Evolutionary conservation across 2,888 invertebrate genomes (phyloP).

Genomic region (Mythimna albipuncta): DNA sequence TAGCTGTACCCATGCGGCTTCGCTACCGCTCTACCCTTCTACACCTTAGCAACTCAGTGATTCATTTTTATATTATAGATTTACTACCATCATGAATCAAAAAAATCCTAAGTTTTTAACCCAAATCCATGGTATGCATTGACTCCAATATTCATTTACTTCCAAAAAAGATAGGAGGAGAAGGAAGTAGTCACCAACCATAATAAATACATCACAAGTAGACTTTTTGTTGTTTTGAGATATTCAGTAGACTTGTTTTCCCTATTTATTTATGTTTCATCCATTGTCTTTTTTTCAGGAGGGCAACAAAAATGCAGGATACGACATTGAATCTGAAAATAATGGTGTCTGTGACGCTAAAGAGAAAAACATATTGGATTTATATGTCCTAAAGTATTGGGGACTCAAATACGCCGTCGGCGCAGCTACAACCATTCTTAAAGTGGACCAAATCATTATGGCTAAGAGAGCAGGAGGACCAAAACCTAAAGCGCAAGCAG

Average conservation of each 20-base stretch:
- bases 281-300: constrained; percentile 84
- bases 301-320: constrained; percentile 95
- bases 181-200: too few species aligned
- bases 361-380: constrained; percentile 95
- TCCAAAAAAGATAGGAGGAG: too few species aligned
- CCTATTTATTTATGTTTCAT: not conserved
- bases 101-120: too few species aligned
- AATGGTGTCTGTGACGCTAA: constrained; percentile 94
- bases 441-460: constrained; percentile 99
- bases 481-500: constrained; percentile 93
- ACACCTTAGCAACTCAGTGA: too few species aligned
- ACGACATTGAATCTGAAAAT: constrained; percentile 96
- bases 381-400: constrained; percentile 97
- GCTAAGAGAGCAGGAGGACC: constrained; percentile 99
- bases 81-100: not conserved
- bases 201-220: too few species aligned
- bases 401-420: constrained; percentile 98
- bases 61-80: not conserved
- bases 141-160: too few species aligned
- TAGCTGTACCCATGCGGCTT: too few species aligned
- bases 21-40: too few species aligned
- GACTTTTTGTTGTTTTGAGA: not conserved
- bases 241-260: not conserved
- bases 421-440: constrained; percentile 97
- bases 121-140: too few species aligned